Conservation (phyloP, 2,113 vertebrate genomes). For the Varanus komodoensis region DNA sequence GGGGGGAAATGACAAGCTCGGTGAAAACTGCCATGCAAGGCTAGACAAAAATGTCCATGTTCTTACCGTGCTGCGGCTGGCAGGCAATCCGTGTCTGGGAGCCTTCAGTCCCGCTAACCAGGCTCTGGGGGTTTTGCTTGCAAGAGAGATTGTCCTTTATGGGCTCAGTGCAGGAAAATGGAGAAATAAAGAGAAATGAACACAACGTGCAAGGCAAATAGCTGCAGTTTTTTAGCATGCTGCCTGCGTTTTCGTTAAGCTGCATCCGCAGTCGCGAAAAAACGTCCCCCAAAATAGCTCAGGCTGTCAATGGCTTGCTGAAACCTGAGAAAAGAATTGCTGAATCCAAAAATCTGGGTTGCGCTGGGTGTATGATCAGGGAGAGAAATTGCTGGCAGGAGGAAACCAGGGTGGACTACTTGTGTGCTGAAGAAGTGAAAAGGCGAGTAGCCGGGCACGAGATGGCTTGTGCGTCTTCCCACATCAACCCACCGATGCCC, state of each 20-base stretch:
- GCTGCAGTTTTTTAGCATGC: conserved; percentile 80
- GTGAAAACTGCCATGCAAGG: conserved; percentile 64
- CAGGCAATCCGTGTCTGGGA: conserved; percentile 77
- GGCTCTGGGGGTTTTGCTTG: conserved; percentile 76
- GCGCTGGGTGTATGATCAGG: conserved; percentile 79
- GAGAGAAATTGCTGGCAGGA: conserved; percentile 77
- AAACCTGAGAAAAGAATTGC: conserved; percentile 83
- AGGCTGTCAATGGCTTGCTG: conserved; percentile 79
- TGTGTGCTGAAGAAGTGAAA: conserved; percentile 68
- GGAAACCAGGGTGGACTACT: conserved; percentile 67
- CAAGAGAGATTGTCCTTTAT: conserved; percentile 75
- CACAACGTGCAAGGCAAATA: conserved; percentile 76
- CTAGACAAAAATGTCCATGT: conserved; percentile 69
- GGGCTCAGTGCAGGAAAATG: conserved; percentile 73
- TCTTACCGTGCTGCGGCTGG: conserved; percentile 79
- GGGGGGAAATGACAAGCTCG: conserved; percentile 65
- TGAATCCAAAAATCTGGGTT: conserved; percentile 81
- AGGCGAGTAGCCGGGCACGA: conserved; percentile 56
- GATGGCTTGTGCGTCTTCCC: conserved; percentile 65
- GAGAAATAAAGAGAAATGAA: conserved; percentile 69
- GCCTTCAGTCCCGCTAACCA: conserved; percentile 74
- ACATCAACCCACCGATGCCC: conserved; percentile 49
- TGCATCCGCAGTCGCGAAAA: conserved; percentile 80
- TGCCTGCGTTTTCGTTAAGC: conserved; percentile 78
- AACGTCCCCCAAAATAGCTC: conserved; percentile 81